Conservation (phyloP, 1,140 invertebrate species). For the Drosophila parabipectinata region DNA sequence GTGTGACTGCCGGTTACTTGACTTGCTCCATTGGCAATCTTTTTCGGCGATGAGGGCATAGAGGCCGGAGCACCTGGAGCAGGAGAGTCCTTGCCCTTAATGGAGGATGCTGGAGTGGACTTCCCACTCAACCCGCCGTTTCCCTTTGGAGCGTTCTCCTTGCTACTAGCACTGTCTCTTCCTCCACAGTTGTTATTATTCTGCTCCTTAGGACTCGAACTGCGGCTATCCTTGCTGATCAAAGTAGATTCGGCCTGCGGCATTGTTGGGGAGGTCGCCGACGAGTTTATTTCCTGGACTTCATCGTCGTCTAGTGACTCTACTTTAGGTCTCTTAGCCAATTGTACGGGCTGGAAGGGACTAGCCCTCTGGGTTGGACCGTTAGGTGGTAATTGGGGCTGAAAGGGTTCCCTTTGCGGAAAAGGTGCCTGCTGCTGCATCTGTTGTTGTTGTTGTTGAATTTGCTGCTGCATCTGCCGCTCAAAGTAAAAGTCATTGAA, state of each 20-base stretch:
- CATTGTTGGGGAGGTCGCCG: constrained; percentile 37
- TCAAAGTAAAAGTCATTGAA: constrained; percentile 75
- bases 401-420: constrained; percentile 64
- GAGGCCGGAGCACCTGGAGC: constrained; percentile 17
- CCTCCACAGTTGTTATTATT: constrained; percentile 67
- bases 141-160: constrained; percentile 64
- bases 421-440: constrained; percentile 41
- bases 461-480: constrained; percentile 56
- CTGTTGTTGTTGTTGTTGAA: constrained; percentile 63
- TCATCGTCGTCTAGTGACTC: constrained; percentile 61
- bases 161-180: constrained; percentile 69
- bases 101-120: constrained; percentile 54
- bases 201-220: constrained; percentile 60
- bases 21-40: constrained; percentile 14
- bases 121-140: constrained; percentile 58
- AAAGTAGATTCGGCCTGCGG: constrained; percentile 33
- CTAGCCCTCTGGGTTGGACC: constrained; percentile 51
- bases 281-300: constrained; percentile 65
- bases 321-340: constrained; percentile 62
- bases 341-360: constrained; percentile 67
- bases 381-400: constrained; percentile 69
- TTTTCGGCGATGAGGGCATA: constrained; percentile 59
- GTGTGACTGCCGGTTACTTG: constrained; percentile 36
- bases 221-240: constrained; percentile 20
- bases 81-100: constrained; percentile 50